Evolutionary conservation across 2,113 vertebrate genomes (phyloP), one percentile per base, ranked within the genome.

Genomic region (Pelvicachromis taeniatus): DNA sequence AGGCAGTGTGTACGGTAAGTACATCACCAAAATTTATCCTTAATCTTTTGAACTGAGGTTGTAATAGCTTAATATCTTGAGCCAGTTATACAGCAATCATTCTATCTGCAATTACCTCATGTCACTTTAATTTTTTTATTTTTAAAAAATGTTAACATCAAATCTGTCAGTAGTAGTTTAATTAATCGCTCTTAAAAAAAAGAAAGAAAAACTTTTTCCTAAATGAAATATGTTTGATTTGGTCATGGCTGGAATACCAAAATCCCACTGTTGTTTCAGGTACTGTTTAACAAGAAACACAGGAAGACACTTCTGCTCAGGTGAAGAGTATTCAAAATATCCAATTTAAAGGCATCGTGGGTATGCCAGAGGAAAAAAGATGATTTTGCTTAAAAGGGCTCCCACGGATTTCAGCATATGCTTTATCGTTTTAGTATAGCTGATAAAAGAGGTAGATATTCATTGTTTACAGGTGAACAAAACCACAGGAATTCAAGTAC

Each of bases 401-500:
- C 63, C 33, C 10, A 6, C 9, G 5, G 26, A 70, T 70, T 70
- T 40, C 42, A 59, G 33, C 53, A 48, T 79, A 63, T 83, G 63
- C 73, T 84, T 78, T 38, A 52, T 78, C 35, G 7, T 21, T 83
- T 65, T 16, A 35, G 81, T 79, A 26, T 16, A 58, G 26, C 65
- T 70, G 65, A 70, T 70, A 52, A 9, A 55, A 55, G 70, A 80
- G 82, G 59, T 83, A 87, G 45, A 75, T 83, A 8, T 73, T 58
- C 70, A 80, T 26, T 7, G 1, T 70, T 70, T 70, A 14, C 40
- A 80, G n/a, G 78, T 63, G 56, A 73, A 38, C 21, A 40, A 56
- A 87, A 85, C 50, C 21, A 77, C 31, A 52, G n/a, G 14, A 83
- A 63, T 90, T 87, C 82, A 88, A 88, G 80, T 88, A 88, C 68